Evolutionary conservation across 2,113 vertebrate species (phyloP).

Genomic region (Cephalopterus ornatus): DNA sequence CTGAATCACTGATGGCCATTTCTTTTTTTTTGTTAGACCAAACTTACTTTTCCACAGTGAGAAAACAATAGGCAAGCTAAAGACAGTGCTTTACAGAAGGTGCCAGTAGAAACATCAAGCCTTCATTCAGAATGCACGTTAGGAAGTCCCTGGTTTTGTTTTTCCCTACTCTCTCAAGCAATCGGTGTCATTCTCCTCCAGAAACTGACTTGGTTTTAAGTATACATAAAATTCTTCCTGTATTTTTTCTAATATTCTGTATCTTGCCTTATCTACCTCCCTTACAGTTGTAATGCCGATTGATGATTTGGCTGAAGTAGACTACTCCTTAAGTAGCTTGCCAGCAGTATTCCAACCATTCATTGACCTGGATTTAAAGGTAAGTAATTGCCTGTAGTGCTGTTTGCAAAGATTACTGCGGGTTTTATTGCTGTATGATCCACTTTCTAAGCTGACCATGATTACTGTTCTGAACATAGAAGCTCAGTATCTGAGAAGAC

Average conservation of each 20-base stretch:
- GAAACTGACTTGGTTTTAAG: background rate
- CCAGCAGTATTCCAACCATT: constrained; percentile 52
- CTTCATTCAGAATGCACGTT: background rate
- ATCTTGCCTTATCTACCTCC: constrained; percentile 1
- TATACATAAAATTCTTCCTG: background rate
- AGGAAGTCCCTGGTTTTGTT: background rate
- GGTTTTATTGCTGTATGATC: background rate
- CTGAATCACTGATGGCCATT: background rate
- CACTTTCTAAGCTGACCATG: background rate
- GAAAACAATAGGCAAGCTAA: background rate
- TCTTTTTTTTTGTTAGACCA: background rate
- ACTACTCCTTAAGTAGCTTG: constrained; percentile 60
- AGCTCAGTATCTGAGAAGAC: background rate
- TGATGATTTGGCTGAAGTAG: constrained; percentile 65
- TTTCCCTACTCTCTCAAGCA: background rate
- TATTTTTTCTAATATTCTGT: background rate
- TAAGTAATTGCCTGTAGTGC: constrained; percentile 55
- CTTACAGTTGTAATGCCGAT: constrained; percentile 63
- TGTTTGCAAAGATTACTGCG: background rate
- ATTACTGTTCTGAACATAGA: background rate
- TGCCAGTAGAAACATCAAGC: background rate
- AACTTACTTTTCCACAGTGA: background rate
- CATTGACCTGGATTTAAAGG: constrained; percentile 74
- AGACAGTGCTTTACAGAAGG: background rate
- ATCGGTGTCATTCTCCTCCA: background rate